A percentile compares a stretch with the other conserved stretches of the same genome.
phyloP scores from a whole-genome alignment of 1,140 invertebrate genomes.

The Aleiodes sp. region DNA sequence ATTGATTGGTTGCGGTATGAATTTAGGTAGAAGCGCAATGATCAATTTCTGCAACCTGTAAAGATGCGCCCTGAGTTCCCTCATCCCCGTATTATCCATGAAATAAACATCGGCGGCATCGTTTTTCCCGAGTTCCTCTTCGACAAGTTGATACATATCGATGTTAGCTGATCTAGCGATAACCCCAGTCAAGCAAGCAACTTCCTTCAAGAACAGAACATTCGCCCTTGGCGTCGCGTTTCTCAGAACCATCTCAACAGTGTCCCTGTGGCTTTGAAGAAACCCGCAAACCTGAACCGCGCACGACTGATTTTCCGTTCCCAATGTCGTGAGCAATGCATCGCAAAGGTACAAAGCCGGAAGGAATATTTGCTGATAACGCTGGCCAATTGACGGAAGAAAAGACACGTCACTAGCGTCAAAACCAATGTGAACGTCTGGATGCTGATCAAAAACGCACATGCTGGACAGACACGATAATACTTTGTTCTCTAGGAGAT shows the following conservation, averaged over 20 bases:
- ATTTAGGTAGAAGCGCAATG: conserved; percentile 76
- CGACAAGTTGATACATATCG: conserved; percentile 62
- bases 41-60: conserved; percentile 75
- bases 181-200: conserved; percentile 80
- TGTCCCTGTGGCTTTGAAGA: conserved; percentile 82
- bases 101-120: conserved; percentile 40
- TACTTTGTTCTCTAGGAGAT: conserved; percentile 78
- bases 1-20: conserved; percentile 55
- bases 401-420: conserved; percentile 63
- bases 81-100: conserved; percentile 63
- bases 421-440: conserved; percentile 70
- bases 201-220: conserved; percentile 71
- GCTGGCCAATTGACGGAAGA: conserved; percentile 70
- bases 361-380: conserved; percentile 84
- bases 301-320: conserved; percentile 82
- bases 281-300: conserved; percentile 82
- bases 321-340: conserved; percentile 82
- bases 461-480: conserved; percentile 80
- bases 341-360: conserved; percentile 83
- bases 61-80: conserved; percentile 69
- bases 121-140: conserved; percentile 55
- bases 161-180: conserved; percentile 79
- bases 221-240: conserved; percentile 72
- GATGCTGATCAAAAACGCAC: conserved; percentile 80
- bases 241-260: conserved; percentile 79